These are phyloP conservation scores for Butastur rufipennis DNA, from an alignment of 2,113 vertebrate genomes.

Conservation along the genomic window DNA sequence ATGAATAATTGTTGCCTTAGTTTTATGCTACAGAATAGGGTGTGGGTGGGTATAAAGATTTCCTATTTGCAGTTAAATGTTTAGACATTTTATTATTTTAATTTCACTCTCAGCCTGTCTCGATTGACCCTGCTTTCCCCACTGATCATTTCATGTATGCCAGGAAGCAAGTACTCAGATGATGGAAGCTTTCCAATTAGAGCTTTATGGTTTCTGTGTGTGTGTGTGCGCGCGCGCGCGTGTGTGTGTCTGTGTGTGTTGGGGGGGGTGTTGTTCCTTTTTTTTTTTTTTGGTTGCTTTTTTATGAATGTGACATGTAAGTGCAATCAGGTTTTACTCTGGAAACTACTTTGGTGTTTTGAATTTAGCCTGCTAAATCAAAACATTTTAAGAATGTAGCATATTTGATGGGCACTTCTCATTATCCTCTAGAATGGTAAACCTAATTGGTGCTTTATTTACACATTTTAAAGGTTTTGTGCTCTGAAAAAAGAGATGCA, in stretches of 20 bases:
- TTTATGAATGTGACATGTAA: slow-evolving; percentile 69
- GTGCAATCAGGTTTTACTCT: slow-evolving; percentile 64
- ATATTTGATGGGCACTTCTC: slow-evolving; percentile 62
- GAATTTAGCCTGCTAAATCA: slow-evolving; percentile 60
- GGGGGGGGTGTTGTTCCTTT: background rate
- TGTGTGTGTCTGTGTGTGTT: too few relatives aligned
- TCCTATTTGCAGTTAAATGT: slow-evolving; percentile 85
- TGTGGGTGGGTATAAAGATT: slow-evolving; percentile 82
- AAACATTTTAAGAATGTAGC: slow-evolving; percentile 67
- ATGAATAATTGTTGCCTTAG: slow-evolving; percentile 81
- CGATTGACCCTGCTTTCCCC: slow-evolving; percentile 77
- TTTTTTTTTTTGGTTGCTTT: background rate
- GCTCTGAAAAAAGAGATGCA: slow-evolving; percentile 37
- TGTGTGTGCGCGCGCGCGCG: background rate
- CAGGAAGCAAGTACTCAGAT: slow-evolving; percentile 74
- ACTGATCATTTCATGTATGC: slow-evolving; percentile 76
- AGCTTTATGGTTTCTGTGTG: background rate
- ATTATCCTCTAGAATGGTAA: slow-evolving; percentile 63
- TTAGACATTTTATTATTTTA: slow-evolving; percentile 87
- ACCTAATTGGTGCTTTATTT: slow-evolving; percentile 72
- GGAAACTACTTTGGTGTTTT: slow-evolving; percentile 44
- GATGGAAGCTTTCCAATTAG: slow-evolving; percentile 77
- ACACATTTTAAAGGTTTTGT: slow-evolving; percentile 67
- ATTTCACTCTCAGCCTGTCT: slow-evolving; percentile 80
- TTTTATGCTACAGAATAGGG: slow-evolving; percentile 79